phyloP scores from a whole-genome alignment of 2,113 vertebrate genomes.

The Tachycineta bicolor region DNA sequence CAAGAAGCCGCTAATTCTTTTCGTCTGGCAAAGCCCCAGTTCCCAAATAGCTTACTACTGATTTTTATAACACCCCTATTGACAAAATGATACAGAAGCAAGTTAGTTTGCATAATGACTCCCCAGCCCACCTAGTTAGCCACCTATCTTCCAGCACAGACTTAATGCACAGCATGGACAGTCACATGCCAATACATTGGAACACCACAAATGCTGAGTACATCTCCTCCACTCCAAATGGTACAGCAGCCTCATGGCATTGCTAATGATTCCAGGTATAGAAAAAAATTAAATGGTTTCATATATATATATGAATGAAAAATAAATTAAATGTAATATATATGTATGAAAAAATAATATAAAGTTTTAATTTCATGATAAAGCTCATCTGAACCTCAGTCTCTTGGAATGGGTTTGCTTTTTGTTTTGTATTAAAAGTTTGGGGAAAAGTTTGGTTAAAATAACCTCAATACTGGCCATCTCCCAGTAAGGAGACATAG shows the following conservation, averaged over 20 bases:
- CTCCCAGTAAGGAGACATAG: not conserved
- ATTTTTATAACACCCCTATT: constrained; percentile 68
- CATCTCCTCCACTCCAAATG: not conserved
- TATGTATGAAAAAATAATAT: not conserved
- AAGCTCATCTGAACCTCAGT: not conserved
- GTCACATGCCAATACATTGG: not conserved
- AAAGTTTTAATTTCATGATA: not conserved
- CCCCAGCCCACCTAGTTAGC: constrained; percentile 21
- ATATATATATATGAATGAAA: not conserved
- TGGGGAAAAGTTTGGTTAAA: not conserved
- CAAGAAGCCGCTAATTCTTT: constrained; percentile 71
- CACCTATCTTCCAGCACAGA: constrained; percentile 21
- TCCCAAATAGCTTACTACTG: constrained; percentile 68
- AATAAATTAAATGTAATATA: not conserved
- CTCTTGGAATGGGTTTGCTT: not conserved
- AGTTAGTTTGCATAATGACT: constrained; percentile 33
- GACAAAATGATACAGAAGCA: constrained; percentile 65
- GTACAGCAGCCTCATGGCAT: not conserved
- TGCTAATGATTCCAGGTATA: not conserved
- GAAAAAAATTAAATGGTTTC: not conserved
- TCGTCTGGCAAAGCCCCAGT: constrained; percentile 59
- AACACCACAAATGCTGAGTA: not conserved
- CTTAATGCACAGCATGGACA: constrained; percentile 16
- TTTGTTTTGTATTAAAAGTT: not conserved
- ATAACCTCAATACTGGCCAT: not conserved